Evolutionary conservation across 2,888 invertebrate species (phyloP).

Genomic region (Tigriopus californicus): DNA sequence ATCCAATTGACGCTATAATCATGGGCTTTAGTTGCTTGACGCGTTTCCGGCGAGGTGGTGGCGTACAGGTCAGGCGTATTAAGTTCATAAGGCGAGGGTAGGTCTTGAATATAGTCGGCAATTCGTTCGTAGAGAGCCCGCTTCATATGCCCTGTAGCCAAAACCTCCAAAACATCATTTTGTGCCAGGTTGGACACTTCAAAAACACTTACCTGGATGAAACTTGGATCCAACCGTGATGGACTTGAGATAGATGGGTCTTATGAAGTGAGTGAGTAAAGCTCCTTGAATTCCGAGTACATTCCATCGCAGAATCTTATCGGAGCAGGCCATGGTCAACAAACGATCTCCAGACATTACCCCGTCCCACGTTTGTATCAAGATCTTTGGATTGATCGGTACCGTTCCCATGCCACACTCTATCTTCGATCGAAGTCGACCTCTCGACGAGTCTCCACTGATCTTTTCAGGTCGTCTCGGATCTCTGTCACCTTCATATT

Average conservation of each 20-base stretch:
- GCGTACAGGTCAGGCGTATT: slow-evolving; percentile 62
- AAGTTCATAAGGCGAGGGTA: slow-evolving; percentile 28
- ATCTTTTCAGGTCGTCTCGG: too few relatives aligned
- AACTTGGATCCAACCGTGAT: slow-evolving; percentile 13
- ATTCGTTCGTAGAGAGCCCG: slow-evolving; percentile 8
- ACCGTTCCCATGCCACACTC: slow-evolving; percentile 89
- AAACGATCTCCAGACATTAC: slow-evolving; percentile 74
- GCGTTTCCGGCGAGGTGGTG: slow-evolving; percentile 60
- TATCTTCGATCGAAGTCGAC: slow-evolving; percentile 79
- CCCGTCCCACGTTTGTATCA: slow-evolving; percentile 83
- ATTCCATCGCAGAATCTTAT: slow-evolving; percentile 89
- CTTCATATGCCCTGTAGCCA: slow-evolving; percentile 12
- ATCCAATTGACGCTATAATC: slow-evolving; percentile 78
- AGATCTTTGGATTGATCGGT: slow-evolving; percentile 45
- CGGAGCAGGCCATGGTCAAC: slow-evolving; percentile 90
- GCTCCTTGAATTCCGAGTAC: slow-evolving; percentile 81
- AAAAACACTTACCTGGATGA: slow-evolving; percentile 5
- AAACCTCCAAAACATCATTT: too few relatives aligned
- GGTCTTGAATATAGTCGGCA: background rate
- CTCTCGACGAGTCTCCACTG: slow-evolving; percentile 26
- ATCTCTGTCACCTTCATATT: too few relatives aligned
- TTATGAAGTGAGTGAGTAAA: slow-evolving; percentile 61
- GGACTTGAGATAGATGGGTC: slow-evolving; percentile 56
- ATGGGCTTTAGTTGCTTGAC: slow-evolving; percentile 73
- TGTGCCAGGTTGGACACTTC: too few relatives aligned